A percentile compares a stretch with the other conserved stretches of the same genome.
These are phyloP conservation scores for Xanthorhoe spadicearia DNA, from an alignment of 2,888 invertebrate species.

Conservation along the genomic window DNA sequence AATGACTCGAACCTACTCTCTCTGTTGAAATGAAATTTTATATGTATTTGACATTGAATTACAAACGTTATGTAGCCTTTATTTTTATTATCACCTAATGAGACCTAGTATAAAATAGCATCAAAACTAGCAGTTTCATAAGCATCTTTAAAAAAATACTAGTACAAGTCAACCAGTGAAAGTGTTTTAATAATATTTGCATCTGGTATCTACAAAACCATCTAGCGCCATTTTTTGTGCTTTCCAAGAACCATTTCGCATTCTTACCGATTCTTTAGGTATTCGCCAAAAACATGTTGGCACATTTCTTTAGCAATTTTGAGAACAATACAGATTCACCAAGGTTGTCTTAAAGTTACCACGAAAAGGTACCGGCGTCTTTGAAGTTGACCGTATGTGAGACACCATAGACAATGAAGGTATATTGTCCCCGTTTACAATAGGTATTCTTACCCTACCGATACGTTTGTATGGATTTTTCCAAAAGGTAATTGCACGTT, in stretches of 20 bases:
- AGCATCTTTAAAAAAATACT: too few species aligned
- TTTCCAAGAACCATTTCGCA: slow-evolving; percentile 33
- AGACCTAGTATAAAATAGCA: too few species aligned
- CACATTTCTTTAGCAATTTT: slow-evolving; percentile 26
- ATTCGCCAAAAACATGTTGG: slow-evolving; percentile 35
- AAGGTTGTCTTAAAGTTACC: slow-evolving; percentile 36
- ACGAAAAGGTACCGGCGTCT: slow-evolving; percentile 49
- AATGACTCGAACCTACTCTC: too few species aligned
- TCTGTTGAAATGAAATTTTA: too few species aligned
- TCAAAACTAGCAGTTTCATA: too few species aligned
- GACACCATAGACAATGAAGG: slow-evolving; percentile 55
- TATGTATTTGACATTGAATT: too few species aligned
- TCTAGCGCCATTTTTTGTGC: slow-evolving; percentile 13
- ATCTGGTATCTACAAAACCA: slow-evolving; percentile 4
- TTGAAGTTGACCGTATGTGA: slow-evolving; percentile 66
- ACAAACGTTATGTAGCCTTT: too few species aligned
- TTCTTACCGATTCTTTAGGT: slow-evolving; percentile 36
- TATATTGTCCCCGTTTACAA: slow-evolving; percentile 54
- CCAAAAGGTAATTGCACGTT: slow-evolving; percentile 26
- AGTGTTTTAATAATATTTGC: background rate
- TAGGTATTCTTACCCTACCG: slow-evolving; percentile 53
- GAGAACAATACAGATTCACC: slow-evolving; percentile 33
- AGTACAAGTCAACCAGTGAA: background rate
- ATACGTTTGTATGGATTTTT: slow-evolving; percentile 48
- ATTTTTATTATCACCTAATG: too few species aligned